phyloP scores from a whole-genome alignment of 2,797 vertebrate genomes.

The Loris lydekkerianus region DNA sequence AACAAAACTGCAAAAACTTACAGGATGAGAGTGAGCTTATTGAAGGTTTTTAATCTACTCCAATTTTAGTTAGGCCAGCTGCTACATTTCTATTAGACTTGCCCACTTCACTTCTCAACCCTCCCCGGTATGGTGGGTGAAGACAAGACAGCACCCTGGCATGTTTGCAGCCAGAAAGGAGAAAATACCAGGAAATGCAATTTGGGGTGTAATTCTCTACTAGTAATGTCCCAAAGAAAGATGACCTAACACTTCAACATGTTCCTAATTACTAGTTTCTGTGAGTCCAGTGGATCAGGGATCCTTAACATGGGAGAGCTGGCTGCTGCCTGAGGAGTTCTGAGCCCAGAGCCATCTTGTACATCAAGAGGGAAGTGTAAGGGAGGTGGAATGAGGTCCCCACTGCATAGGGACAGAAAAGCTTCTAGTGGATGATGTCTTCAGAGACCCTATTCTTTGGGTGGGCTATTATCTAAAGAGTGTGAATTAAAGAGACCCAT shows the following conservation, averaged over 20 bases:
- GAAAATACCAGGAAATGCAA: slow-evolving; percentile 1
- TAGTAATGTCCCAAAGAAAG: slow-evolving; percentile 12
- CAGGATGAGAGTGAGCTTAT: not conserved
- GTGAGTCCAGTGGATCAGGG: not conserved
- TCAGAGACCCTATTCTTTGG: slow-evolving; percentile 14
- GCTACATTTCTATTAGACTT: slow-evolving; percentile 15
- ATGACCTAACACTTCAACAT: not conserved
- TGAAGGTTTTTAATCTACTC: slow-evolving; percentile 4
- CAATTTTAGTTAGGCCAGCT: slow-evolving; percentile 32
- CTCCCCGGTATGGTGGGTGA: slow-evolving; percentile 5
- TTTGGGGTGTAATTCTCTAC: not conserved
- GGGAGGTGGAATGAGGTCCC: not conserved
- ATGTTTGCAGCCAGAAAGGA: not conserved
- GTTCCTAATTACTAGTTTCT: slow-evolving; percentile 63
- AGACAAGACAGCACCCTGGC: not conserved
- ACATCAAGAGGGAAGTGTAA: not conserved
- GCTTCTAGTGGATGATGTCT: not conserved
- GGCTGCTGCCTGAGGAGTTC: not conserved
- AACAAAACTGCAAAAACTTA: slow-evolving; percentile 26
- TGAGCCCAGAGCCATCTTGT: not conserved
- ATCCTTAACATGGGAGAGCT: not conserved
- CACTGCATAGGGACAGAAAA: not conserved
- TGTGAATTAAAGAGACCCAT: slow-evolving; percentile 22
- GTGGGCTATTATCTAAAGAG: slow-evolving; percentile 23
- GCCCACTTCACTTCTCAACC: not conserved